Conservation (phyloP, 2,113 vertebrate genomes). For the Calyptomena viridis region DNA sequence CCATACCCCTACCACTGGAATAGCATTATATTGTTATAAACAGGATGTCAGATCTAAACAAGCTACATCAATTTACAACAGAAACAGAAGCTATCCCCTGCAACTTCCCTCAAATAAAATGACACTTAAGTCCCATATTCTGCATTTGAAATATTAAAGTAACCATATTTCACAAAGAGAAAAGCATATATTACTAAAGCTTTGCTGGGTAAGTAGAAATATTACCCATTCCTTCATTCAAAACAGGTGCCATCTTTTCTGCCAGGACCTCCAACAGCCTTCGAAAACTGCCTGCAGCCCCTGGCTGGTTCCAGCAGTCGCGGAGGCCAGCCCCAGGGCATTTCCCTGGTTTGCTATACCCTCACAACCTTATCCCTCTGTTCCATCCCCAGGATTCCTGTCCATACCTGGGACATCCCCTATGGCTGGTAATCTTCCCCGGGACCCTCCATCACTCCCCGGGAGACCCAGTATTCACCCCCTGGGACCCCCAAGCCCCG, state of each 20-base stretch:
- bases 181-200: constrained; percentile 62
- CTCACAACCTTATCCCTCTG: too few relatives aligned
- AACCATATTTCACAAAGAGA: constrained; percentile 1
- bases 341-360: too few relatives aligned
- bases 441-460: too few relatives aligned
- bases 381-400: too few relatives aligned
- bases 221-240: constrained; percentile 26
- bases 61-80: neutral
- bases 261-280: too few relatives aligned
- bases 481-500: too few relatives aligned
- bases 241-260: constrained; percentile 62
- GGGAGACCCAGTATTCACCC: too few relatives aligned
- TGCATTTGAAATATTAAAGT: constrained; percentile 44
- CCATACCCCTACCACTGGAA: neutral
- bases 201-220: constrained; percentile 49
- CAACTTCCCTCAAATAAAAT: constrained; percentile 33
- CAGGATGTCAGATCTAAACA: neutral
- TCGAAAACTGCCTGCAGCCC: too few relatives aligned
- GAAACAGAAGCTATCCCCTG: neutral
- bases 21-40: neutral
- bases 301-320: too few relatives aligned
- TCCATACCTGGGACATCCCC: too few relatives aligned
- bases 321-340: too few relatives aligned
- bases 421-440: too few relatives aligned
- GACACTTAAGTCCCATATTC: constrained; percentile 2